A percentile compares a stretch with the other conserved stretches of the same genome.
phyloP scores from a whole-genome alignment of 2,888 invertebrate genomes.

The Willowsia nigromaculata region DNA sequence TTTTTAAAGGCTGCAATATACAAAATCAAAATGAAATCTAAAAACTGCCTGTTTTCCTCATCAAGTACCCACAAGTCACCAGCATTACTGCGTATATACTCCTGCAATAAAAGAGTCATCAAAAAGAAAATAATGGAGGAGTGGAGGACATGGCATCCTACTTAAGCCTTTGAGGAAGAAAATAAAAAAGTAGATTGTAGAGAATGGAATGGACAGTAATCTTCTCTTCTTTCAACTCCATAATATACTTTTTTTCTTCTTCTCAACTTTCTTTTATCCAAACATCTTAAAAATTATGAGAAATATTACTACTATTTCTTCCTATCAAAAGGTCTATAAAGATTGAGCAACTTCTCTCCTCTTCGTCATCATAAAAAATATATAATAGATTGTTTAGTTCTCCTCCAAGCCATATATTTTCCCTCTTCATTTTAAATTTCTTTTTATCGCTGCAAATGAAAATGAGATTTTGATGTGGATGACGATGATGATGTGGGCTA shows the following conservation, averaged over 20 bases:
- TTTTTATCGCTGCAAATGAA: slow-evolving; percentile 25
- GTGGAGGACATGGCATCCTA: not conserved
- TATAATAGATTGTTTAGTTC: not conserved
- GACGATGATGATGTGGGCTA: slow-evolving; percentile 5
- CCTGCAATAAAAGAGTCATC: slow-evolving; percentile 13
- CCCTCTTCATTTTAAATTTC: not conserved
- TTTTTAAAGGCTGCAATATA: too few species aligned
- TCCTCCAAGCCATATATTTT: not conserved
- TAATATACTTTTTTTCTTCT: not conserved
- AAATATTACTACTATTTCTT: not conserved
- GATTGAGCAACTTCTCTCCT: too few species aligned
- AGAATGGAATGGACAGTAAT: slow-evolving; percentile 2
- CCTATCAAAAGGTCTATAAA: too few species aligned
- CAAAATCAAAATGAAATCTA: not conserved
- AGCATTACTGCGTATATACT: not conserved
- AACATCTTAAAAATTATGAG: slow-evolving; percentile 41
- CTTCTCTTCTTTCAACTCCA: not conserved
- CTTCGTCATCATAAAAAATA: too few species aligned
- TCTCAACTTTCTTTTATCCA: not conserved
- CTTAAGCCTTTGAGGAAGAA: not conserved
- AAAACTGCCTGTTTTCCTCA: not conserved
- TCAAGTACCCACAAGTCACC: not conserved
- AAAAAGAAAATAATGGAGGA: slow-evolving; percentile 13
- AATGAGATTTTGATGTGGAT: slow-evolving; percentile 8
- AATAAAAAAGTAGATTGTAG: not conserved